These are phyloP conservation scores for Hyles lineata DNA, from an alignment of 2,888 invertebrate genomes.

Conservation along the genomic window DNA sequence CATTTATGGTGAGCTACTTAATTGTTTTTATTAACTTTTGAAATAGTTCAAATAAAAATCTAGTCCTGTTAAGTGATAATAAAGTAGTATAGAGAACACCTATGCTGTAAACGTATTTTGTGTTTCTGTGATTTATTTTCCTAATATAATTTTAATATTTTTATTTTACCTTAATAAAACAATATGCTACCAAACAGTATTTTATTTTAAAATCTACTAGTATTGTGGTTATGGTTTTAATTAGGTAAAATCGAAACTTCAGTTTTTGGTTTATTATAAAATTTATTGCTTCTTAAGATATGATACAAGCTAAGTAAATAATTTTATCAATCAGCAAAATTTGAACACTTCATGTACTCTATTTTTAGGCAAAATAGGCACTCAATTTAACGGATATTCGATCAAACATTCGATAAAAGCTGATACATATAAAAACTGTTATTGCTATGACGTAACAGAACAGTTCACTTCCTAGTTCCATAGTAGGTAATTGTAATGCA, in stretches of 20 bases:
- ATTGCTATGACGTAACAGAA: too few relatives aligned
- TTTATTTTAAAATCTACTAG: not conserved
- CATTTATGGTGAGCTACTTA: slow-evolving; percentile 16
- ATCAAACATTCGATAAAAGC: not conserved
- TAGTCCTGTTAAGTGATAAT: slow-evolving; percentile 53
- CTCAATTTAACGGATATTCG: slow-evolving; percentile 35
- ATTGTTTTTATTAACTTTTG: slow-evolving; percentile 2
- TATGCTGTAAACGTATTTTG: slow-evolving; percentile 35
- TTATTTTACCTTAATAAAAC: slow-evolving; percentile 8
- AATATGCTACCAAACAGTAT: not conserved
- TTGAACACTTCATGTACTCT: slow-evolving; percentile 31
- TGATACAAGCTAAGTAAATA: slow-evolving; percentile 31
- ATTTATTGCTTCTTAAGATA: slow-evolving; percentile 50
- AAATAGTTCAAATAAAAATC: slow-evolving; percentile 36
- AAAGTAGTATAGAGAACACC: slow-evolving; percentile 35
- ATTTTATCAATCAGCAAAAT: slow-evolving; percentile 17
- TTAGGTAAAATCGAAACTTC: not conserved
- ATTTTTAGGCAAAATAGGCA: slow-evolving; percentile 50
- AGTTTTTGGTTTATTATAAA: slow-evolving; percentile 46
- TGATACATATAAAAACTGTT: too few relatives aligned
- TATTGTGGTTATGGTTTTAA: not conserved
- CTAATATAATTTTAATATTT: slow-evolving; percentile 16
- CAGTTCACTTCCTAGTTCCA: not conserved
- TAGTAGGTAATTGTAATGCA: not conserved
- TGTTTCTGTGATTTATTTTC: slow-evolving; percentile 41